Evolutionary conservation across 2,797 vertebrate genomes (phyloP), one percentile per base, ranked within the genome.

Genomic region (Syngnathus acus): DNA sequence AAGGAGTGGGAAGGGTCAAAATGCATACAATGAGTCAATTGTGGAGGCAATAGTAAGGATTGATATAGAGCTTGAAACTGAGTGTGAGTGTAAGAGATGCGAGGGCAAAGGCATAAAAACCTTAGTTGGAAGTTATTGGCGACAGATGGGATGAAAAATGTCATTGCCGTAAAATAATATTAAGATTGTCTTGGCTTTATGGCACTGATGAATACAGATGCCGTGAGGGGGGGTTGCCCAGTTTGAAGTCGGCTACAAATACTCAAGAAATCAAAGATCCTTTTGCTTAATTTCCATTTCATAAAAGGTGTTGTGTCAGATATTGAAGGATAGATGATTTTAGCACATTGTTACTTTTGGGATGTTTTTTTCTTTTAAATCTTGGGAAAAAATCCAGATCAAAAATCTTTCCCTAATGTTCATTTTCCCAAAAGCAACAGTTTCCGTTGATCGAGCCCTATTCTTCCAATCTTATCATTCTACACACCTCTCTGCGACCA

Each of bases 91-190:
- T 65, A 63, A 60, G 37, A 43, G 8, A 70, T 40, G 67, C 78
- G 70, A 32, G 70, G 69, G 70, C 68, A 73, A 75, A 79, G 72
- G 68, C 67, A 84, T 87, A 79, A 87, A 84, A 38, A 75, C 72
- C 65, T 65, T 77, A 81, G 78, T 72, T 79, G 63, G 79, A 81
- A 78, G 79, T 84, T 85, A 87, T 86, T 81, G 76, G 77, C 82
- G 72, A 74, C 53, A 66, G 69, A 65, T 78, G 74, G 72, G 53
- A 80, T 80, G 74, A 87, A 88, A 87, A 89, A 88, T 87, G 65
- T 67, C 78, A 78, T 73, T 17, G 61, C 69, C 79, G 84, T 90
- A 85, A 87, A 89, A 88, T 85, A 84, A 84, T 88, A 87, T 89
- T 83, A 84, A 76, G 84, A 87, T 80, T 78, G 74, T 74, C 75